These are phyloP conservation scores for Sturmia bella DNA, from an alignment of 2,888 invertebrate species.

Conservation along the genomic window DNA sequence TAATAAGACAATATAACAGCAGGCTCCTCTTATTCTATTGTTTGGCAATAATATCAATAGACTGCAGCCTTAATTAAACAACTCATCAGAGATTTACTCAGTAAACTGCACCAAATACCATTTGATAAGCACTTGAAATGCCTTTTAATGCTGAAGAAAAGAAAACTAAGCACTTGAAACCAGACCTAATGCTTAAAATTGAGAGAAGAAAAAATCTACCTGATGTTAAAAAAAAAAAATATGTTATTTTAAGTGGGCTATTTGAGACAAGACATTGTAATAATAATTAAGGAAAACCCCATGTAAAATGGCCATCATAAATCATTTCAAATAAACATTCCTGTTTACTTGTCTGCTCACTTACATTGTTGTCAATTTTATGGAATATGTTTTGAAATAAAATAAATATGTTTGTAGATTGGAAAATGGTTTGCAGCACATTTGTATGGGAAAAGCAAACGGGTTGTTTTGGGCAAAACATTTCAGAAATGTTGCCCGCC, in stretches of 20 bases:
- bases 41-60: too few relatives aligned
- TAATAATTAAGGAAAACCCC: conserved; percentile 22
- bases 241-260: conserved; percentile 1
- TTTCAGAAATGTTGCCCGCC: too few relatives aligned
- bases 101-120: neutral
- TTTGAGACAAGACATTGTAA: conserved; percentile 19
- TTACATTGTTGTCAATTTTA: too few relatives aligned
- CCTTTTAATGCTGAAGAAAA: too few relatives aligned
- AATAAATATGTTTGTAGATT: too few relatives aligned
- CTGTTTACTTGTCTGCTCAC: too few relatives aligned
- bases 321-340: conserved; percentile 54
- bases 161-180: conserved; percentile 36
- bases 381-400: too few relatives aligned
- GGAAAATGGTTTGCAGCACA: too few relatives aligned
- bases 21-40: too few relatives aligned
- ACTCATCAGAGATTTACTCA: neutral
- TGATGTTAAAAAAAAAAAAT: neutral
- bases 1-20: too few relatives aligned
- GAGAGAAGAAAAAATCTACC: conserved; percentile 21
- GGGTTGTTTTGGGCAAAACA: too few relatives aligned
- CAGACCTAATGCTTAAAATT: conserved; percentile 1
- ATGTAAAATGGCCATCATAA: conserved; percentile 32
- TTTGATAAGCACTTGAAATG: conserved; percentile 24
- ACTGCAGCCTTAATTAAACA: neutral
- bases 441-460: too few relatives aligned